phyloP scores from a whole-genome alignment of 2,797 vertebrate genomes.

The Phoeniculus purpureus region DNA sequence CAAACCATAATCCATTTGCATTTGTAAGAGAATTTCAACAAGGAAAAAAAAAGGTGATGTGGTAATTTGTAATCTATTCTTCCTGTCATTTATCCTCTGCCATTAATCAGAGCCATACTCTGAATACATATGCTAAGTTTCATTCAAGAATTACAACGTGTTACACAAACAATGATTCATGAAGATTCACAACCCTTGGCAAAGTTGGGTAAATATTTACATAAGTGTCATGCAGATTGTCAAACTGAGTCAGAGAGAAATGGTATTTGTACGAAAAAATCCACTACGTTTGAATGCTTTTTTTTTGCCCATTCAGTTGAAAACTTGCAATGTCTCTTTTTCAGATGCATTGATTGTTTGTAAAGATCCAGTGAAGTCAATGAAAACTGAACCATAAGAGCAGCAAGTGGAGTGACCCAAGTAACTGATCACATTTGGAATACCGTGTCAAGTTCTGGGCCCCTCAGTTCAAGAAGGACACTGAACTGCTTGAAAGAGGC shows the following conservation, averaged over 20 bases:
- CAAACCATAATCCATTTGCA: not conserved
- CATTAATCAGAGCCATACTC: not conserved
- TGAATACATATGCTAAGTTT: not conserved
- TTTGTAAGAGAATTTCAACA: not conserved
- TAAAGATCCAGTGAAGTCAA: not conserved
- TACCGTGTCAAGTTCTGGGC: too few species aligned
- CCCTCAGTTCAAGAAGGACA: too few species aligned
- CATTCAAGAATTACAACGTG: not conserved
- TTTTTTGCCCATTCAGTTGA: not conserved
- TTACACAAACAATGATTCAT: not conserved
- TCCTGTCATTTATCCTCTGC: not conserved
- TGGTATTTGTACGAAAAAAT: not conserved
- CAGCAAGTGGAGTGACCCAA: not conserved
- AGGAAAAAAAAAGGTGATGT: not conserved
- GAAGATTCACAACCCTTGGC: not conserved
- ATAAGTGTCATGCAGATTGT: slow-evolving; percentile 3
- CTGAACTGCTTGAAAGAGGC: too few species aligned
- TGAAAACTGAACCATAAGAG: not conserved
- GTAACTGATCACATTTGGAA: not conserved
- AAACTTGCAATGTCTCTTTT: not conserved
- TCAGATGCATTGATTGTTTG: not conserved
- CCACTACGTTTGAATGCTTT: not conserved
- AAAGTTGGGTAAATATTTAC: slow-evolving; percentile 16
- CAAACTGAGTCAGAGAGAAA: slow-evolving; percentile 12
- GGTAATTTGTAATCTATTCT: not conserved